Percentiles rank a stretch among this genome's conserved stretches.
These are phyloP conservation scores for Keiferia lycopersicella DNA, from an alignment of 2,888 invertebrate species.

Conservation along the genomic window DNA sequence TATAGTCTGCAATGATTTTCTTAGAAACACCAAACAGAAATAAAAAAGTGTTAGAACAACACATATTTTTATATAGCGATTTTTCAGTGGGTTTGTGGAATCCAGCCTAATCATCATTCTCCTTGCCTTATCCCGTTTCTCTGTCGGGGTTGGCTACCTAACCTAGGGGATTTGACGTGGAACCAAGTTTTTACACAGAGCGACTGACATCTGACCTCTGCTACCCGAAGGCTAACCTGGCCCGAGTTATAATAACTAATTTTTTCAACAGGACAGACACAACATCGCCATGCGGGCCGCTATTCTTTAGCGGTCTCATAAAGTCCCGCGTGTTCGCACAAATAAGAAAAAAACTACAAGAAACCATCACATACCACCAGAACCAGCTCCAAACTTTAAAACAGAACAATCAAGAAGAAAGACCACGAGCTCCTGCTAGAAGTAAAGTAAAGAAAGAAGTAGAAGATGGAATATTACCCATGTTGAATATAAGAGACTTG, in stretches of 20 bases:
- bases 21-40: too few relatives aligned
- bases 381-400: slow-evolving; percentile 44
- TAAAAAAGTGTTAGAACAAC: too few relatives aligned
- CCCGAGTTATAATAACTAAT: neutral
- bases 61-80: too few relatives aligned
- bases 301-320: slow-evolving; percentile 70
- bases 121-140: too few relatives aligned
- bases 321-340: slow-evolving; percentile 62
- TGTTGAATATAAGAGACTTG: slow-evolving; percentile 55
- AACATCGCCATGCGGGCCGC: slow-evolving; percentile 59
- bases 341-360: slow-evolving; percentile 60
- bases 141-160: too few relatives aligned
- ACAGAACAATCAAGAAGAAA: slow-evolving; percentile 18
- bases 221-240: too few relatives aligned
- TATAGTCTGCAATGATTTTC: too few relatives aligned
- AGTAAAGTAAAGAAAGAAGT: slow-evolving; percentile 20
- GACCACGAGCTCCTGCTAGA: slow-evolving; percentile 9
- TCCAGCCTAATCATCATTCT: too few relatives aligned
- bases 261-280: slow-evolving; percentile 42
- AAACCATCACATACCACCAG: slow-evolving; percentile 57
- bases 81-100: too few relatives aligned
- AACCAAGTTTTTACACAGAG: neutral
- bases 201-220: too few relatives aligned
- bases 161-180: too few relatives aligned
- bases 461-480: slow-evolving; percentile 44